Evolutionary conservation across 2,888 invertebrate genomes (phyloP), one percentile per base, ranked within the genome.

Genomic region (Andricus curvator): DNA sequence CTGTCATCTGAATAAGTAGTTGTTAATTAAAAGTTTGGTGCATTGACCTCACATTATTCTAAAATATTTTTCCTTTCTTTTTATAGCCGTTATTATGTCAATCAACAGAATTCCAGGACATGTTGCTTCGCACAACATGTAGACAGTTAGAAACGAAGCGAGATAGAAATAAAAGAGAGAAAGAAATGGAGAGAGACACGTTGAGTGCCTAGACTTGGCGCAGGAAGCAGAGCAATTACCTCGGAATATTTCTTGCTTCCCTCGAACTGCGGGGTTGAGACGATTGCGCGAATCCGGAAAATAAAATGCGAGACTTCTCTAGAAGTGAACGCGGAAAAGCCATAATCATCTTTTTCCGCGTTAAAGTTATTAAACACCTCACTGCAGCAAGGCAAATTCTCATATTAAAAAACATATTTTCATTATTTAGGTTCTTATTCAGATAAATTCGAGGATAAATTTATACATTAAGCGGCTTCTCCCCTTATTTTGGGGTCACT

Each of bases 211-310:
- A 48, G 37, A 22, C 68, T 68, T 67, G 41, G 22, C n/a, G 29
- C 83, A 76, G 64, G 78, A 70, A 83, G 67, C 77, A 62, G 78
- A 56, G 81, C 82, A 84, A 84, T 84, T 84, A 82, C 78, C 74
- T 80, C 64, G 65, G 68, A 64, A 77, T 62, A 77, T 80, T 80
- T 83, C 79, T 80, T 79, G 51, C 78, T 67, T 78, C 64, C 44
- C 64, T 29, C 9, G 9, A 62, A 22, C 5, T 17, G 33, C 11
- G 25, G 77, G 41, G 77, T 64, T 48, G 65, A 44, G 41, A 78
- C 80, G 79, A 82, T 84, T 84, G 78, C 79, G 80, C 80, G 37
- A 80, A 83, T 84, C 81, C 78, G 80, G 82, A 83, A 84, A 84
- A 82, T 82, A 81, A 81, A 84, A 80, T 78, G 78, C 79, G 41